Base-by-base conservation (phyloP, 64 coral and sea anemone genomes). In the Montipora efflorescens region DNA sequence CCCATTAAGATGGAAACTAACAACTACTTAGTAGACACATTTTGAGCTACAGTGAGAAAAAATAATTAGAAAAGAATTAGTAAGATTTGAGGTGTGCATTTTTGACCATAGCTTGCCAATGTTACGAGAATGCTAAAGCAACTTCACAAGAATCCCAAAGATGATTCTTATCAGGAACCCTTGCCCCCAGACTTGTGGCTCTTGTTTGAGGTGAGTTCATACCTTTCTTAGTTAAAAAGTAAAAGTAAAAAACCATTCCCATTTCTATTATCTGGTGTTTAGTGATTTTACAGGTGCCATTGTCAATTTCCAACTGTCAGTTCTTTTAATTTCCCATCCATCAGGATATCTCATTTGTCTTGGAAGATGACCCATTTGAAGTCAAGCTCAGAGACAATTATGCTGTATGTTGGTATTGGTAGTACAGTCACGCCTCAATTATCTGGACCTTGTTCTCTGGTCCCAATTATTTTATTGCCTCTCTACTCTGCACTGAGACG, bases 311-410 rank as follows among this genome's bases (percentile, higher is more conserved):
- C 14, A 23, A 21, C 19, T 71, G 22, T 79, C 46, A 94, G 9
- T 3, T 18, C 8, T 67, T 57, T 10, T 77, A 44, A 19, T 78
- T 83, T 55, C 55, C 77, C 10, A 59, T 57, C 58, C 89, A 80
- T 25, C 57, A 99, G 97, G 91, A 90, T 48, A 53, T 99, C 50
- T 66, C 66, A 5, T 92, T 99, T 66, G 92, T 96, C 67, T 94
- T 99, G 70, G 97, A 99, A 67, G 97, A 99, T 62, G 95, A 96
- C 62, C 95, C 97, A 57, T 99, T 99, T 84, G 97, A 99, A 94
- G 95, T 99, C 28, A 99, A 96, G 78, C 82, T 99, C 8, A 93
- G 97, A n/a, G 92, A 96, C 47, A 99, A 99, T 70, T 99, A 99
- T 80, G 95, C 90, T 73, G 97, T 99, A 96, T 94, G 91, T 81